Conservation (phyloP, 2,888 invertebrate species). For the Papilio protenor region DNA sequence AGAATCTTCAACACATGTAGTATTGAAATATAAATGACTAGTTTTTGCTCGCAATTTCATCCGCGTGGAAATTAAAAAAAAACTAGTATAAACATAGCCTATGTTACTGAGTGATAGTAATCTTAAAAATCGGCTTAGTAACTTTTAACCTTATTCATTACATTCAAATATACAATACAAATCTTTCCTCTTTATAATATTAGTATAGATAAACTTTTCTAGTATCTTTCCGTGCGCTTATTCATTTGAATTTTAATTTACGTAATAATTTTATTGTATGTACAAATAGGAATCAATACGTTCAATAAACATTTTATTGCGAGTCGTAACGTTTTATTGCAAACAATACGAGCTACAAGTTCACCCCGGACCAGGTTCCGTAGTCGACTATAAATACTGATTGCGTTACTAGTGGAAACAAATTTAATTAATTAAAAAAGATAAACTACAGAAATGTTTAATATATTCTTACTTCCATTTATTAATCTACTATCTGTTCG, state of each 20-base stretch:
- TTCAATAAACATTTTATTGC: slow-evolving; percentile 38
- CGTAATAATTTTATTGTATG: slow-evolving; percentile 6
- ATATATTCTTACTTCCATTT: background rate
- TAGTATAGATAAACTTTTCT: too few species aligned
- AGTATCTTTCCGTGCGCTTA: background rate
- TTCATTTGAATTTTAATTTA: slow-evolving; percentile 30
- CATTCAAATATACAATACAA: too few species aligned
- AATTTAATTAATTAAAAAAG: slow-evolving; percentile 12
- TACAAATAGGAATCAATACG: slow-evolving; percentile 32
- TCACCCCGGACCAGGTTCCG: background rate
- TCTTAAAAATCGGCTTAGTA: too few species aligned
- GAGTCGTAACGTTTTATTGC: slow-evolving; percentile 38
- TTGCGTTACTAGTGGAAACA: background rate
- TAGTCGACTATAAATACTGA: slow-evolving; percentile 20
- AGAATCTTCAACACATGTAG: background rate
- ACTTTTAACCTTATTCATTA: too few species aligned
- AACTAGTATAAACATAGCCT: too few species aligned
- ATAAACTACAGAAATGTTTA: background rate
- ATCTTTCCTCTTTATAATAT: too few species aligned
- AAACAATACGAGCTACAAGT: slow-evolving; percentile 30
- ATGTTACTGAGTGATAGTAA: too few species aligned
- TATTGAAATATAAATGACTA: too few species aligned
- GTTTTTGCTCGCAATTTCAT: too few species aligned
- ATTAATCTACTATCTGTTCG: background rate
- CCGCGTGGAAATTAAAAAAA: too few species aligned